Conservation (phyloP, 2,888 invertebrate species). For the Exocentrus adspersus region DNA sequence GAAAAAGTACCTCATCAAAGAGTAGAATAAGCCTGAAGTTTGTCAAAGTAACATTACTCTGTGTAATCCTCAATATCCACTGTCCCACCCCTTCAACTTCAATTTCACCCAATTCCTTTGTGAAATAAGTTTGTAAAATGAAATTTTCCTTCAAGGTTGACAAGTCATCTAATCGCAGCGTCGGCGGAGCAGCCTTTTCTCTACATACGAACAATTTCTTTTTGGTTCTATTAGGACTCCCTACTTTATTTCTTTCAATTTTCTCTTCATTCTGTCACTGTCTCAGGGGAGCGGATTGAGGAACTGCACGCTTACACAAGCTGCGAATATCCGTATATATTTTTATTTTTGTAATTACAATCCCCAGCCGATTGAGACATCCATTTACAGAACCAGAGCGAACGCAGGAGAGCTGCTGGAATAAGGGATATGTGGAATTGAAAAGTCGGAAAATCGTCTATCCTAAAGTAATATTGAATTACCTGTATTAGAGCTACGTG, state of each 20-base stretch:
- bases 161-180: constrained; percentile 68
- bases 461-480: constrained; percentile 14
- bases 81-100: constrained; percentile 62
- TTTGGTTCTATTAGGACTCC: constrained; percentile 60
- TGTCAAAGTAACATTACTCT: constrained; percentile 59
- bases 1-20: constrained; percentile 39
- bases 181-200: constrained; percentile 51
- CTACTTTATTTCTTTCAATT: constrained; percentile 65
- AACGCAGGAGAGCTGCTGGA: background rate
- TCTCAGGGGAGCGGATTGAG: constrained; percentile 52
- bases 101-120: constrained; percentile 68
- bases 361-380: constrained; percentile 33
- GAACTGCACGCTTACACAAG: constrained; percentile 32
- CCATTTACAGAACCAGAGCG: constrained; percentile 15
- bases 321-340: constrained; percentile 22
- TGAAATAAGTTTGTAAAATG: constrained; percentile 70
- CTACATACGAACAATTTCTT: constrained; percentile 60
- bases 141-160: constrained; percentile 69
- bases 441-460: background rate
- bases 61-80: constrained; percentile 56
- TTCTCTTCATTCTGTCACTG: constrained; percentile 65
- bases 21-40: constrained; percentile 57
- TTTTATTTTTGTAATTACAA: constrained; percentile 36
- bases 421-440: constrained; percentile 8
- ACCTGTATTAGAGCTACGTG: background rate